Base-by-base conservation (phyloP, 1,140 invertebrate species). In the Drosophila mojavensis region DNA sequence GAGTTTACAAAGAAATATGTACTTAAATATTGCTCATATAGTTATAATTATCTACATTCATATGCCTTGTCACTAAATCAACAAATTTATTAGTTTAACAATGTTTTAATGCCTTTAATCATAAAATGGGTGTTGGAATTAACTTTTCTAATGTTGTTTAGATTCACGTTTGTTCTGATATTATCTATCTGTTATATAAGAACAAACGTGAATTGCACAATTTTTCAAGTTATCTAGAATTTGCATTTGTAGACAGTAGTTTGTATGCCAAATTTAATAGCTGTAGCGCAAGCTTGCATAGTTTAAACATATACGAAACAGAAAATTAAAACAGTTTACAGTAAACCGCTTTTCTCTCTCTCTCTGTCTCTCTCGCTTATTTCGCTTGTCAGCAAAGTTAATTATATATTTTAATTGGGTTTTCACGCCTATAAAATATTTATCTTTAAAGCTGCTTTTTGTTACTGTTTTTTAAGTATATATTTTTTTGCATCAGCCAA, bases 391-490 rank as follows among this genome's bases (percentile, higher is more conserved):
- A 24, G 20, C 20, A 50, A 50, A 50, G 10, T 50, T 26, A 50
- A 50, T 50, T 50, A 26, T 26, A 50, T 9, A 13, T 50, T 50
- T 50, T 50, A 26, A 50, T 50, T 24, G 24, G 24, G 17, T n/a
- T 59, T 59, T 45, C 4, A 15, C 45, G 56, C 10, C 10, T 47
- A 60, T 48, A 60, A 17, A 33, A 30, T 43, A 47, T 48, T 48
- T 48, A 60, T 60, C 43, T 48, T 47, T 47, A 47, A 43, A 33
- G 58, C 43, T 48, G 28, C 6, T 60, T 39, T 39, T 39, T 39
- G 36, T 39, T 39, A 11, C 11, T 39, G 36, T 39, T 11, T 39
- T 39, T 13, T 39, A 9, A 0, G 11, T 13, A 48, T 48, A 33
- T 60, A 48, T 24, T 24, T 24, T 24, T 24, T 24, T 1, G 36